phyloP scores from a whole-genome alignment of 2,113 vertebrate species.

The Columba janthina region DNA sequence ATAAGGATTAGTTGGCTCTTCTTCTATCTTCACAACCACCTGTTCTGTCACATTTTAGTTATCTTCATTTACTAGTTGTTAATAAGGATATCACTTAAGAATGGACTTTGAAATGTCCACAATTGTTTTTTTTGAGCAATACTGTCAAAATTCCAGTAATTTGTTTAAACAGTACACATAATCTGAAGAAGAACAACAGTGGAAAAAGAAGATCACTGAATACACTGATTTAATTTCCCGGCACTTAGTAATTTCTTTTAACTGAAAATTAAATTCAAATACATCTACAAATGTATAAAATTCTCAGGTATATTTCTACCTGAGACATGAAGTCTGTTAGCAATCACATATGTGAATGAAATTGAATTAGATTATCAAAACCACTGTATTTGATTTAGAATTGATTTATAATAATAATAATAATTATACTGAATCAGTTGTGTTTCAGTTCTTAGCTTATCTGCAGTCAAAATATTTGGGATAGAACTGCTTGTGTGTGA shows the following conservation, averaged over 20 bases:
- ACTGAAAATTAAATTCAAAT: background rate
- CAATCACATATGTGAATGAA: background rate
- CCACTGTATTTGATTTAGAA: background rate
- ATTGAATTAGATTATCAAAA: background rate
- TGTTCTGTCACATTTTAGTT: background rate
- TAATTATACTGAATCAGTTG: background rate
- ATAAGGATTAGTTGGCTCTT: background rate
- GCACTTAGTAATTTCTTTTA: background rate
- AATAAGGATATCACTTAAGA: background rate
- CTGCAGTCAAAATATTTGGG: background rate
- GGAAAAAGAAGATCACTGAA: background rate
- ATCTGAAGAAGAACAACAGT: background rate
- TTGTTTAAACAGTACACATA: background rate
- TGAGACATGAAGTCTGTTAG: background rate
- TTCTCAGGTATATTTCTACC: background rate
- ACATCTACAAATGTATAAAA: background rate
- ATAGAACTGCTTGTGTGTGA: background rate
- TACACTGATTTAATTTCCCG: background rate
- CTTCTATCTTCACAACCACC: background rate
- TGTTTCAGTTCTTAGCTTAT: background rate
- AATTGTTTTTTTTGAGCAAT: background rate
- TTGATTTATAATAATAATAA: background rate
- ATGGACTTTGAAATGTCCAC: background rate
- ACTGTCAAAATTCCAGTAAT: background rate
- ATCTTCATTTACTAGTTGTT: background rate